Evolutionary conservation across 1,140 invertebrate genomes (phyloP), one percentile per base, ranked within the genome.

Genomic region (Steinernema khuongi): DNA sequence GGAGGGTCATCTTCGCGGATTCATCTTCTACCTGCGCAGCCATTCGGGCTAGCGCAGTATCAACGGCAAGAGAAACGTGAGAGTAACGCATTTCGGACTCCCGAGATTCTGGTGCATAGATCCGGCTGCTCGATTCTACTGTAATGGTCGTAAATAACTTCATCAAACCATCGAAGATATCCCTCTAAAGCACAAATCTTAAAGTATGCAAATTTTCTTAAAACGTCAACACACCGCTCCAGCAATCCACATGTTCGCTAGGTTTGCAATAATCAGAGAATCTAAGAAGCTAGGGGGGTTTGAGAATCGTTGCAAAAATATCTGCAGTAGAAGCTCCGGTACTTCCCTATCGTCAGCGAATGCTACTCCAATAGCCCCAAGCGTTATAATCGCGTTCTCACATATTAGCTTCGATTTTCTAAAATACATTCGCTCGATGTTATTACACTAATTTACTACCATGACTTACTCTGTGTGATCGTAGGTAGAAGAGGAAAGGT

Each of bases 121-220:
- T 90, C n/a, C 91, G 89, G 77, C 91, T 93, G 77, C 93, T 93
- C 0, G 94, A 93, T 82, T 96, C 93, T 1, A 97, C 90, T 0
- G 94, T 94, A 69, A 97, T 94, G 81, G 92, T 91, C 0, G 92
- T 94, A 87, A 97, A 97, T 92, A 97, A 95, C 81, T 93, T 91
- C 93, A 99, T 96, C 32, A 98, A 94, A 84, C 95, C 93, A 78
- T 95, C 93, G 83, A 94, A 94, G 17, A 97, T 91, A 75, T 87
- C 86, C 1, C 87, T 83, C 90, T 90, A 84, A 73, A 86, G 1
- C 68, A 71, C 67, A 29, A 44, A 14, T 41, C 75, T 44, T 2
- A 11, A 75, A 71, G 50, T 29, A 74, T 17, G 28, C n/a, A 43
- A 18, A 68, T 50, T 76, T 22, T 17, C 28, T 30, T 22, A 30